A percentile compares a stretch with the other conserved stretches of the same genome.
These are phyloP conservation scores for Tiaroga cobitis DNA, from an alignment of 2,797 vertebrate genomes.

Conservation along the genomic window DNA sequence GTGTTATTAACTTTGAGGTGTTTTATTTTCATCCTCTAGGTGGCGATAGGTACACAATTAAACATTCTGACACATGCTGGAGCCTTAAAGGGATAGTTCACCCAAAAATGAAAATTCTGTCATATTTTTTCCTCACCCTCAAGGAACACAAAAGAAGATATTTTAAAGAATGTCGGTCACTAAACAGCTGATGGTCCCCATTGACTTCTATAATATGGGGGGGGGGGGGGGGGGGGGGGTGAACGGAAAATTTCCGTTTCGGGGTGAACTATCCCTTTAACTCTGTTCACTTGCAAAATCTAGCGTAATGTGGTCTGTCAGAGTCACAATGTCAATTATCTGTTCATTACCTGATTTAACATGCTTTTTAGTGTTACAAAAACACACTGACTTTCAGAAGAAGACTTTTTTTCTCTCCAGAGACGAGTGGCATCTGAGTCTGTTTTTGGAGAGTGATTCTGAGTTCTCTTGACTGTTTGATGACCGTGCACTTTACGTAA, in stretches of 20 bases:
- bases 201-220: background rate
- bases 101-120: background rate
- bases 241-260: background rate
- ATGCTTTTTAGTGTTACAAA: background rate
- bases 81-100: background rate
- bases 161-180: background rate
- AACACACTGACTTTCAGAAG: background rate
- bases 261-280: background rate
- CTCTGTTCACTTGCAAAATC: background rate
- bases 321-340: background rate
- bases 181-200: background rate
- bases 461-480: constrained; percentile 61
- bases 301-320: constrained; percentile 10
- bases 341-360: background rate
- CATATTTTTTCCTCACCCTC: background rate
- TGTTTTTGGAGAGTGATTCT: constrained; percentile 55
- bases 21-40: constrained; percentile 18
- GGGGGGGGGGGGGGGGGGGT: too few relatives aligned
- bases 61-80: background rate
- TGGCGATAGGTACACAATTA: constrained; percentile 18
- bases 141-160: background rate
- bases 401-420: background rate
- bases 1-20: background rate
- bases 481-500: constrained; percentile 67
- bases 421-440: background rate